Percentiles rank a stretch among this genome's conserved stretches.
These are phyloP conservation scores for Coenobita brevimanus DNA, from an alignment of 1,140 invertebrate genomes.

Conservation along the genomic window DNA sequence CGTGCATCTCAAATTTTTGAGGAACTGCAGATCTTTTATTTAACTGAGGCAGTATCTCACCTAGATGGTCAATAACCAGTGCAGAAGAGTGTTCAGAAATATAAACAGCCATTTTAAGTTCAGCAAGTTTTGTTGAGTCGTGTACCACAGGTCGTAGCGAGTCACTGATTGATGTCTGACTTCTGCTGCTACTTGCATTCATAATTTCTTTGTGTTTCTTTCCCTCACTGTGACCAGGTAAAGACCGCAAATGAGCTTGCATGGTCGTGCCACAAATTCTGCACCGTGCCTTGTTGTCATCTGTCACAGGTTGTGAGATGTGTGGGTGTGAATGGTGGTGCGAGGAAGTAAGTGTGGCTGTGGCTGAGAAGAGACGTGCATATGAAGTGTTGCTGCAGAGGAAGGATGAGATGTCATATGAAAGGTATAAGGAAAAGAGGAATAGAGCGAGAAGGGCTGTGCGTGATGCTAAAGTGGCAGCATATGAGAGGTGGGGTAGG, in stretches of 20 bases:
- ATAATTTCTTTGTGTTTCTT: slow-evolving; percentile 26
- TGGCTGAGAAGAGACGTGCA: no score
- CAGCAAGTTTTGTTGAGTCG: slow-evolving; percentile 12
- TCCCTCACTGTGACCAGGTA: slow-evolving; percentile 26
- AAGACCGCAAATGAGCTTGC: slow-evolving; percentile 24
- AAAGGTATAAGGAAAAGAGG: no score
- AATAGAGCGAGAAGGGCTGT: no score
- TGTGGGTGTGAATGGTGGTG: no score
- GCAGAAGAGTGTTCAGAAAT: slow-evolving; percentile 13
- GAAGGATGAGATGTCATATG: no score
- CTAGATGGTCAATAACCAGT: slow-evolving; percentile 20
- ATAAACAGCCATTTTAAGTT: slow-evolving; percentile 28
- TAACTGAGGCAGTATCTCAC: slow-evolving; percentile 27
- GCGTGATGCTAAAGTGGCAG: no score
- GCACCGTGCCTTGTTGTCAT: slow-evolving; percentile 13
- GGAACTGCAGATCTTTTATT: background rate
- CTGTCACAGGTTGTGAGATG: slow-evolving; percentile 20
- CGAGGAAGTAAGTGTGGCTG: no score
- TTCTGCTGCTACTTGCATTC: background rate
- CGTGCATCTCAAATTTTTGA: slow-evolving; percentile 8
- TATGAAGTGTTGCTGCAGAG: no score
- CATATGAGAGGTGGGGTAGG: no score
- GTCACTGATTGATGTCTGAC: background rate
- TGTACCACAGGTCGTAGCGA: background rate
- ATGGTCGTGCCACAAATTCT: slow-evolving; percentile 35